These are phyloP conservation scores for Tangara arthus DNA, from an alignment of 2,797 vertebrate genomes.

Conservation along the genomic window DNA sequence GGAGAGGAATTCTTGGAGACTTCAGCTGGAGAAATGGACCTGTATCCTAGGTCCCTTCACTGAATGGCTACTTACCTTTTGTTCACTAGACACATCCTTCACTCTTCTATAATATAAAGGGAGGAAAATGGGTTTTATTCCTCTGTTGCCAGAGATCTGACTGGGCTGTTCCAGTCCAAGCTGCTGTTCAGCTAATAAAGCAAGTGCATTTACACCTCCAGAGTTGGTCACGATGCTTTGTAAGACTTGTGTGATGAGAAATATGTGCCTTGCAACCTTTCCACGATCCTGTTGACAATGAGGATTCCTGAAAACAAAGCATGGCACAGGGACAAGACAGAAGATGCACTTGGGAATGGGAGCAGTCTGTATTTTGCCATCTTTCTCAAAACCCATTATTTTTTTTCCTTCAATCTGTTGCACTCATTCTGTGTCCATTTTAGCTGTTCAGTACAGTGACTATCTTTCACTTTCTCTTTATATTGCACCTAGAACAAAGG, in stretches of 20 bases:
- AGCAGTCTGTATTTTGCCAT: background rate
- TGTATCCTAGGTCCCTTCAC: background rate
- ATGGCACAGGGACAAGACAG: background rate
- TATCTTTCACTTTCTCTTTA: background rate
- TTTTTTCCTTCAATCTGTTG: background rate
- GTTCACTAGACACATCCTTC: background rate
- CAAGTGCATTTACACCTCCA: background rate
- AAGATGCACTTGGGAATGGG: background rate
- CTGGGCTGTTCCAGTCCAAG: background rate
- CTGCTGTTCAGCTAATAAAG: background rate
- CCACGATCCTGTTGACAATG: rapidly evolving
- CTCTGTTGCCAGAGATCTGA: background rate
- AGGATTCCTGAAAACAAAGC: background rate
- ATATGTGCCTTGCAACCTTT: background rate
- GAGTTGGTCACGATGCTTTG: background rate
- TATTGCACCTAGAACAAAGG: background rate
- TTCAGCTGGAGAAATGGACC: background rate
- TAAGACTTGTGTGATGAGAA: background rate
- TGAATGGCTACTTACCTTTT: background rate
- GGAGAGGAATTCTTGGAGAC: background rate
- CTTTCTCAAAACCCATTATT: background rate
- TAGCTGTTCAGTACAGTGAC: background rate
- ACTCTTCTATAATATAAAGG: background rate
- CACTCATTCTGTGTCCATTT: background rate
- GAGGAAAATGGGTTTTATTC: background rate